Percentiles rank a stretch among this genome's conserved stretches.
Evolutionary conservation across 2,888 invertebrate genomes (phyloP).

Genomic region (Bhutanitis thaidina): DNA sequence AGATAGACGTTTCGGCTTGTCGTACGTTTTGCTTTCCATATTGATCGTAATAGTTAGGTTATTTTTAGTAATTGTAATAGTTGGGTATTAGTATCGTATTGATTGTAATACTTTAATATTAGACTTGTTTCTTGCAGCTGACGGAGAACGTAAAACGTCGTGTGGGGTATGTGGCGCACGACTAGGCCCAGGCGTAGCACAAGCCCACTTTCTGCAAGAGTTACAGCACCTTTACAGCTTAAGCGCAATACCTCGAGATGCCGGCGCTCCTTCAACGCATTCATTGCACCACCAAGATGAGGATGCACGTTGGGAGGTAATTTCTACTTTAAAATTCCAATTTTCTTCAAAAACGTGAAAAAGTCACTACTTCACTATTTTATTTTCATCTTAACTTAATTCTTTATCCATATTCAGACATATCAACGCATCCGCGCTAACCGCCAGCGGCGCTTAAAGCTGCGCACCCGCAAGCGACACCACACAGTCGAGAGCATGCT

Average conservation of each 20-base stretch:
- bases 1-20: no score
- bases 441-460: conserved; percentile 69
- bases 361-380: no score
- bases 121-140: conserved; percentile 39
- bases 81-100: no score
- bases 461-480: conserved; percentile 75
- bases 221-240: conserved; percentile 73
- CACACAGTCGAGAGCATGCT: conserved; percentile 78
- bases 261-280: conserved; percentile 53
- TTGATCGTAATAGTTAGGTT: no score
- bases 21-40: no score
- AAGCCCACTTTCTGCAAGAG: conserved; percentile 74
- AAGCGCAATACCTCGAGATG: conserved; percentile 66
- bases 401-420: conserved; percentile 40
- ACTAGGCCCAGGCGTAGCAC: conserved; percentile 73
- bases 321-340: no score
- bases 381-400: no score
- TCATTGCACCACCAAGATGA: conserved; percentile 72
- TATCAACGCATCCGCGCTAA: conserved; percentile 75
- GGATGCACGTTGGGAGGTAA: conserved; percentile 75
- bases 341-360: no score
- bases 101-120: no score
- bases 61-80: no score
- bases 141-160: conserved; percentile 71
- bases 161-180: conserved; percentile 75